Base-by-base conservation (phyloP, 23 tunicate genomes). In the Trididemnum nubilum region DNA sequence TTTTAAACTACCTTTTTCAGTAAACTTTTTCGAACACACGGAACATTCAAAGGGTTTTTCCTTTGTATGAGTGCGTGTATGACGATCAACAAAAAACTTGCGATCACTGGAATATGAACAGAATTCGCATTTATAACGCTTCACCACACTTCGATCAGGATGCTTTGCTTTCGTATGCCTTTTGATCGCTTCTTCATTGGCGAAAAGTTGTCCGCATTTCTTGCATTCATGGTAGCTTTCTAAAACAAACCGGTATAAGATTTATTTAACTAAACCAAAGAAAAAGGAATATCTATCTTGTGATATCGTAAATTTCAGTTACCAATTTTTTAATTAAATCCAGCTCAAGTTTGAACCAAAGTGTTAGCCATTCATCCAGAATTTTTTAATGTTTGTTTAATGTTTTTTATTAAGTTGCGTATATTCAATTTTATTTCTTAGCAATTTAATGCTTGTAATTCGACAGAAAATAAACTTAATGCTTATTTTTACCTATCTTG, bases 31-130 rank as follows among this genome's bases (percentile, higher is more conserved):
- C 34, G 30, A 24, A 61, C 94, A 89, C 52, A 37, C 36, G 22
- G 78, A 49, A 65, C 86, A 82, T 35, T 82, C 30, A 57, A 85
- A 76, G 21, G 82, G 82, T 49, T 65, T 77, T 51, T 76, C 79
- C 26, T 51, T 66, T 1, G 72, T 73, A 30, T 83, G 87, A 28
- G 61, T 73, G 28, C 73, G 81, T 32, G 38, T 35, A 77, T 83
- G 87, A n/a, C 3, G 24, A 35, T 73, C 61, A 30, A 85, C 24
- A 52, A 78, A 2, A 34, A 60, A 60, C 3, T 27, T 24, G 0
- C 2, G 23, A 70, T 85, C 79, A 71, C 73, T 67, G 0, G 83
- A 85, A 78, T 78, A 78, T 0, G 57, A 54, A 85, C 83, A 78
- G 26, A 49, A 85, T 15, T 58, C 51, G 58, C 83, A 85, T 37